These are phyloP conservation scores for Hormaphis cornu DNA, from an alignment of 1,140 invertebrate genomes.

Conservation along the genomic window DNA sequence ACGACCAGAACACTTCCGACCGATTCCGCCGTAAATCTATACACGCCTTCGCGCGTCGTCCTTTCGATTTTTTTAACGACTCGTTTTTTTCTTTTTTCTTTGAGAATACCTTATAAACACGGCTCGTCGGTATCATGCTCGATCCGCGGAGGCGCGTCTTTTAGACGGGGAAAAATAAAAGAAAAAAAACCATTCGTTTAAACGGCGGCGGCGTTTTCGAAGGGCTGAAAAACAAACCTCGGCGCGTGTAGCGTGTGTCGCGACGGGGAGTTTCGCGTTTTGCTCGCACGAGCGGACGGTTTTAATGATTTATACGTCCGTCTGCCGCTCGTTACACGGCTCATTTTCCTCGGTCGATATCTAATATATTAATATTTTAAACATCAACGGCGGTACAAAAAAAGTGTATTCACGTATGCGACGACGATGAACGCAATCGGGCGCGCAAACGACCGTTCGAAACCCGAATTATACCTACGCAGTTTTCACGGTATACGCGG, in stretches of 20 bases:
- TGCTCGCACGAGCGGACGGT: slow-evolving; percentile 6
- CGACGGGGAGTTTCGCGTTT: slow-evolving; percentile 9
- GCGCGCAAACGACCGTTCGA: too few relatives aligned
- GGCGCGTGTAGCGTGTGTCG: neutral
- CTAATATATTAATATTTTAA: neutral
- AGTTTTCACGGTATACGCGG: too few relatives aligned
- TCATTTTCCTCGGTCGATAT: neutral
- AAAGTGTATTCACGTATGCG: neutral
- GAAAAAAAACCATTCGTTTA: slow-evolving; percentile 16
- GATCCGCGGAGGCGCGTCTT: neutral
- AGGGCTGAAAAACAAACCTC: slow-evolving; percentile 22
- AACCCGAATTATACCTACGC: too few relatives aligned
- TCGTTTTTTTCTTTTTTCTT: slow-evolving; percentile 1
- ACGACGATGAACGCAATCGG: too few relatives aligned
- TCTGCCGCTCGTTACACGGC: too few relatives aligned
- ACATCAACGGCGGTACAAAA: neutral
- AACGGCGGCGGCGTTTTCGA: neutral
- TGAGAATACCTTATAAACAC: neutral
- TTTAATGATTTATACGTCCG: slow-evolving; percentile 31
- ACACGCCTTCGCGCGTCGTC: slow-evolving; percentile 17
- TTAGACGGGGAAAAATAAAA: slow-evolving; percentile 12
- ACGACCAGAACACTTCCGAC: neutral
- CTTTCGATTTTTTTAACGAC: slow-evolving; percentile 25
- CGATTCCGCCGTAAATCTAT: slow-evolving; percentile 17
- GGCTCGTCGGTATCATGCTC: neutral